Percentiles rank a stretch among this genome's conserved stretches.
These are phyloP conservation scores for Xiphophorus maculatus DNA, from an alignment of 2,113 vertebrate species.

Conservation along the genomic window DNA sequence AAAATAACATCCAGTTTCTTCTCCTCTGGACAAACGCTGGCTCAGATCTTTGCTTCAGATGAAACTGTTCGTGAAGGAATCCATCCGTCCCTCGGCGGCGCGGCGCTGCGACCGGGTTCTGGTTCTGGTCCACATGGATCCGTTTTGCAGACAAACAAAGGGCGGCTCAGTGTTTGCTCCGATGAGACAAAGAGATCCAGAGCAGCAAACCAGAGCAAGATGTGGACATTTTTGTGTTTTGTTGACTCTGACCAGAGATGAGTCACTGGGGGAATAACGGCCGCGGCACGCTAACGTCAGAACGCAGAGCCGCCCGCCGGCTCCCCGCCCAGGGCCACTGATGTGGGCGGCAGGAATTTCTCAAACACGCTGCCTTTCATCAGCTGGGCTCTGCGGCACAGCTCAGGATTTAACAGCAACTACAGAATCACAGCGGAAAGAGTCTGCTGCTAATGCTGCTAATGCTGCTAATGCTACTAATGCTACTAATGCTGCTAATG, in stretches of 20 bases:
- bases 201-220: constrained; percentile 10
- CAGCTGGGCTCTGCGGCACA: neutral
- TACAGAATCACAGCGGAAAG: neutral
- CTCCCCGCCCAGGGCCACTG: neutral
- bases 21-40: neutral
- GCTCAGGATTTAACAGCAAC: neutral
- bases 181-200: neutral
- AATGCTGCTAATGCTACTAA: too few relatives aligned
- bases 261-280: constrained; percentile 37
- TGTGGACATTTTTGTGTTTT: constrained; percentile 37
- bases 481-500: too few relatives aligned
- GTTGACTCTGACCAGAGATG: constrained; percentile 48
- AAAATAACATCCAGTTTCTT: too few relatives aligned
- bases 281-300: constrained; percentile 17
- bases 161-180: constrained; percentile 2
- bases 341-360: constrained; percentile 7
- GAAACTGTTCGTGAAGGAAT: neutral
- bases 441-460: neutral
- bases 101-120: neutral
- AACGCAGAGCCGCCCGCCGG: neutral
- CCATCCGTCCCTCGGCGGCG: neutral
- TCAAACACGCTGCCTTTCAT: neutral
- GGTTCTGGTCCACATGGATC: neutral
- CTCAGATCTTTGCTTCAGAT: neutral
- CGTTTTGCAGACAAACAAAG: neutral